Percentiles rank a stretch among this genome's conserved stretches.
Conservation (phyloP, 1,140 invertebrate species). For the Danaus melanippus region DNA sequence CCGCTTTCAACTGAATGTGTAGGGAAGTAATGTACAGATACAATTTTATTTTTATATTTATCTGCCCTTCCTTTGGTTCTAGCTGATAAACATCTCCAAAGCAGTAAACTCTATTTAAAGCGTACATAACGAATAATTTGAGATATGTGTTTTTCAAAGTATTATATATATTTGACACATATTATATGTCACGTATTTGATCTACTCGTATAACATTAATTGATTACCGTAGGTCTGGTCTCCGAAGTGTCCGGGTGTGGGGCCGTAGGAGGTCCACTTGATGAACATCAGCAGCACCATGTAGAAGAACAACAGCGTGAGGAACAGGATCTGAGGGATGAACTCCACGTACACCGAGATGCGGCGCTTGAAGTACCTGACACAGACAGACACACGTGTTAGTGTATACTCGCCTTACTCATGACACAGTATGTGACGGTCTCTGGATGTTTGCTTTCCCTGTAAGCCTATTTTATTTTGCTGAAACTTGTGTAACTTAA, state of each 20-base stretch:
- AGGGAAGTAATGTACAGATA: too few species aligned
- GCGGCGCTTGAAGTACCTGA: slow-evolving; percentile 84
- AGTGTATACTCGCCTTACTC: neutral
- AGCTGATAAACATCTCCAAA: too few species aligned
- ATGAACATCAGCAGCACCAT: slow-evolving; percentile 91
- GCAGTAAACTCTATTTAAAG: too few species aligned
- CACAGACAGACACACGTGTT: slow-evolving; percentile 18
- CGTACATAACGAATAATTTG: neutral
- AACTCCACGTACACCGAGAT: slow-evolving; percentile 88
- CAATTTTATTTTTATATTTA: too few species aligned
- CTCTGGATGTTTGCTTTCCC: too few species aligned
- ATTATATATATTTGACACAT: too few species aligned
- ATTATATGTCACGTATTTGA: too few species aligned
- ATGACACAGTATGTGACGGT: too few species aligned
- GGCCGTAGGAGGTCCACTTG: slow-evolving; percentile 88
- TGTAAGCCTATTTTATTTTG: too few species aligned
- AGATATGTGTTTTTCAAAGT: neutral
- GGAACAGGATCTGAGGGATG: slow-evolving; percentile 90
- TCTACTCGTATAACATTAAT: neutral
- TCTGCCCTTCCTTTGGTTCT: too few species aligned
- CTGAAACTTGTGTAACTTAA: too few species aligned
- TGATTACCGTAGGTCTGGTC: slow-evolving; percentile 44
- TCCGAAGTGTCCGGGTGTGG: slow-evolving; percentile 62
- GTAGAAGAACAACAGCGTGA: slow-evolving; percentile 89
- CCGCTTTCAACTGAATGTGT: too few species aligned